Conservation (phyloP, 2,888 invertebrate genomes). For the Acrocyrtus sp. region DNA sequence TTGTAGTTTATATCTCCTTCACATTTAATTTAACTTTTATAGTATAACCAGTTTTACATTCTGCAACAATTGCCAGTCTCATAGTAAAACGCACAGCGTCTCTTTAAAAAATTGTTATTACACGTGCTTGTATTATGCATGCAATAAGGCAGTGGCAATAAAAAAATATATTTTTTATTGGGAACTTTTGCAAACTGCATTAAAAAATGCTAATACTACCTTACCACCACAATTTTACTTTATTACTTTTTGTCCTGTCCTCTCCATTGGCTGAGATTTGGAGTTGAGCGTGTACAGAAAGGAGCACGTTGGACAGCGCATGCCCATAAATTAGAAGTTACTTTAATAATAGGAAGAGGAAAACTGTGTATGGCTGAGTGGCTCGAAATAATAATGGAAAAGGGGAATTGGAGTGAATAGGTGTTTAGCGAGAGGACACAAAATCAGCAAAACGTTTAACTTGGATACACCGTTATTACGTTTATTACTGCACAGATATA, state of each 20-base stretch:
- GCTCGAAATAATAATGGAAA: background rate
- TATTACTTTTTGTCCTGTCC: background rate
- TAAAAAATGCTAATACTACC: background rate
- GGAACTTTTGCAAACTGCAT: background rate
- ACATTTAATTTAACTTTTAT: background rate
- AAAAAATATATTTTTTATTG: constrained; percentile 1
- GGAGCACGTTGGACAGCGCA: too few relatives aligned
- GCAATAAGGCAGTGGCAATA: background rate
- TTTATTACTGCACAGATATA: too few relatives aligned
- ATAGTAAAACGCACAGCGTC: background rate
- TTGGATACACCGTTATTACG: too few relatives aligned
- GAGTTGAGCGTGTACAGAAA: too few relatives aligned
- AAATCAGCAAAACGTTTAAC: too few relatives aligned
- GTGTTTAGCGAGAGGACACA: too few relatives aligned
- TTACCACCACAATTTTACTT: background rate
- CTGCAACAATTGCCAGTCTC: background rate
- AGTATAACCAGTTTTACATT: background rate
- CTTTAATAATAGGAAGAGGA: constrained; percentile 47
- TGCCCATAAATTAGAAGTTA: background rate
- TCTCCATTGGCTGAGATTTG: too few relatives aligned
- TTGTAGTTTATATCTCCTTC: background rate
- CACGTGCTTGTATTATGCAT: constrained; percentile 32
- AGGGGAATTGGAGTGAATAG: too few relatives aligned
- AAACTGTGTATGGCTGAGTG: constrained; percentile 19
- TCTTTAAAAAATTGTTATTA: background rate